phyloP scores from a whole-genome alignment of 2,797 vertebrate species.

The Anabacerthia variegaticeps region DNA sequence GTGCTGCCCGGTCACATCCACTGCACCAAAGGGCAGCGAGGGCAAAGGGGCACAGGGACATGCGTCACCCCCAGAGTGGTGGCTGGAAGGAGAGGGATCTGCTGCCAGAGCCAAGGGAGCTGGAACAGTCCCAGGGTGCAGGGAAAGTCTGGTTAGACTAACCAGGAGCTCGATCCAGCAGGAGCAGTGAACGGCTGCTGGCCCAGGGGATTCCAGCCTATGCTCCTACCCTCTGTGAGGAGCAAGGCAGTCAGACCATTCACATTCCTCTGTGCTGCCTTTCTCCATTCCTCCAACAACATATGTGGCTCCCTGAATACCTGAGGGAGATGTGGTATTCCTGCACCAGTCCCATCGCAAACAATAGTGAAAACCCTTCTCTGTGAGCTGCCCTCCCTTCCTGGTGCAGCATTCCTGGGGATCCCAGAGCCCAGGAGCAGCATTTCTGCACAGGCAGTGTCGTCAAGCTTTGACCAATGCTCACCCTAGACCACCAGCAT shows the following conservation, averaged over 20 bases:
- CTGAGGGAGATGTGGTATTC: slow-evolving; percentile 33
- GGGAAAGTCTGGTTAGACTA: fast-evolving
- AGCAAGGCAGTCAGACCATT: neutral
- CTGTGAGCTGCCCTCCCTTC: neutral
- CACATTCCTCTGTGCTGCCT: neutral
- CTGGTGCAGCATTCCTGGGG: neutral
- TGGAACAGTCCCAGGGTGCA: neutral
- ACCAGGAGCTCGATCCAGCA: neutral
- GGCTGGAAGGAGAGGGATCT: neutral
- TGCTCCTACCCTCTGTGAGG: neutral
- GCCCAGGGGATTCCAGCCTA: neutral
- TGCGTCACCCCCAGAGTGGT: fast-evolving
- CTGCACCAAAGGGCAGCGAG: fast-evolving
- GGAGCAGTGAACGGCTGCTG: neutral
- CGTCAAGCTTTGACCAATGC: neutral
- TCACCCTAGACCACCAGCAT: neutral
- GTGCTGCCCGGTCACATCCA: fast-evolving
- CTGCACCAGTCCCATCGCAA: neutral
- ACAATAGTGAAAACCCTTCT: slow-evolving; percentile 45
- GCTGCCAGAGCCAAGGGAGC: neutral
- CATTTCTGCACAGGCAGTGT: fast-evolving
- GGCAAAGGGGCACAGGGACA: neutral
- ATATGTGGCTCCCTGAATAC: neutral
- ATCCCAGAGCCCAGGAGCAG: neutral
- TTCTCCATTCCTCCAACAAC: neutral